Conservation (phyloP, 1,140 invertebrate genomes). For the Drosophila azteca region DNA sequence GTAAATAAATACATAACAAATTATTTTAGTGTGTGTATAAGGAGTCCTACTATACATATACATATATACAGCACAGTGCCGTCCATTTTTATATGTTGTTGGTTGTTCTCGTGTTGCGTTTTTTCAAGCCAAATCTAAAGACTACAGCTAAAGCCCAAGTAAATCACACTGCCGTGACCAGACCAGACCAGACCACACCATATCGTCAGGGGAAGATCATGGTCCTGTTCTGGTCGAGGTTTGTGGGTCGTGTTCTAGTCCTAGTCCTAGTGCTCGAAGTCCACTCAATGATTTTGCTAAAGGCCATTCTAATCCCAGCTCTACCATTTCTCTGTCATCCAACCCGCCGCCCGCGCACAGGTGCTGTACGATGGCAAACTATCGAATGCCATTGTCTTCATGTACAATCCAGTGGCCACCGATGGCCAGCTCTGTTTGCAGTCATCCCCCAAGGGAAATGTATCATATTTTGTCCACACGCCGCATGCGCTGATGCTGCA, state of each 20-base stretch:
- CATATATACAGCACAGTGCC: no score
- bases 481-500: conserved; percentile 99
- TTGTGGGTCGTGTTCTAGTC: background rate
- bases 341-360: conserved; percentile 85
- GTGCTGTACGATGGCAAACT: conserved; percentile 99
- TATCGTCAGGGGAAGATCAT: no score
- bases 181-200: background rate
- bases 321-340: conserved; percentile 4
- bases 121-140: conserved; percentile 38
- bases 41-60: background rate
- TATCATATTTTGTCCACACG: conserved; percentile 99
- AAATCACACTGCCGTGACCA: conserved; percentile 59
- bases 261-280: background rate
- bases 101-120: conserved; percentile 5
- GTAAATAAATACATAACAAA: conserved; percentile 22
- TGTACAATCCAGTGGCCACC: conserved; percentile 99
- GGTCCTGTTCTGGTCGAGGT: background rate
- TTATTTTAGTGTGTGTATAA: conserved; percentile 5
- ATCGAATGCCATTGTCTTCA: conserved; percentile 98
- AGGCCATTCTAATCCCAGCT: conserved; percentile 52
- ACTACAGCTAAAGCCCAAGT: conserved; percentile 43
- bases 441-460: conserved; percentile 97
- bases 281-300: conserved; percentile 57
- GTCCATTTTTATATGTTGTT: background rate
- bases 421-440: conserved; percentile 99